phyloP scores from a whole-genome alignment of 1,140 invertebrate genomes.

The Conus betulinus region DNA sequence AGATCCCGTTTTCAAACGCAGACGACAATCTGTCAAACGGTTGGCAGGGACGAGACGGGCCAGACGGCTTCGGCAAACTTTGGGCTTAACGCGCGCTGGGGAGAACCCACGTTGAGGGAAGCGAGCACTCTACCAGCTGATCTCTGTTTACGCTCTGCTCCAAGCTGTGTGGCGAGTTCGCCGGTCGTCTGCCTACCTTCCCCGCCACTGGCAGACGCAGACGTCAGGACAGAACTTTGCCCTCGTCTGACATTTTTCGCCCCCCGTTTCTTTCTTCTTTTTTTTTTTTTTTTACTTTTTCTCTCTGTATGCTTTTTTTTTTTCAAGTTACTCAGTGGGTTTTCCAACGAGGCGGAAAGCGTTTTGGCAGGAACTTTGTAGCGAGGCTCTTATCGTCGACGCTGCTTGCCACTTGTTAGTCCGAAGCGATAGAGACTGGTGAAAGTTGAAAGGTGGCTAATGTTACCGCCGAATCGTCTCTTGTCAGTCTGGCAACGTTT shows the following conservation, averaged over 20 bases:
- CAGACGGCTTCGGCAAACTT: background rate
- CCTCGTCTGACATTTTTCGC: background rate
- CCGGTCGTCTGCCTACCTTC: background rate
- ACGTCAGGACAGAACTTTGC: background rate
- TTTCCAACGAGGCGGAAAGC: background rate
- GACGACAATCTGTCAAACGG: conserved; percentile 2
- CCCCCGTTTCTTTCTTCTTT: background rate
- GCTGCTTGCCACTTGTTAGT: background rate
- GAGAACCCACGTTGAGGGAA: background rate
- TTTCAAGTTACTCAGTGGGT: no score
- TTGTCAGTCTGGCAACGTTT: background rate
- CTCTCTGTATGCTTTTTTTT: background rate
- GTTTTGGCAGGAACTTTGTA: background rate
- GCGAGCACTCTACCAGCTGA: background rate
- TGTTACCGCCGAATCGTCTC: background rate
- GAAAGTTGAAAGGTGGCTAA: background rate
- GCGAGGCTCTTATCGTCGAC: background rate
- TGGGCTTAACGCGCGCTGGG: no score
- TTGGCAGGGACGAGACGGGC: background rate
- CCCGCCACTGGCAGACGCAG: background rate
- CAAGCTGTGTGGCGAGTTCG: background rate
- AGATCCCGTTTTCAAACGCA: background rate
- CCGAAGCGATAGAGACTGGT: background rate
- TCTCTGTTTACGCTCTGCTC: background rate
- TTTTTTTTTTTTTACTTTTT: background rate